Evolutionary conservation across 2,113 vertebrate genomes (phyloP).

Genomic region (Rutilus rutilus): DNA sequence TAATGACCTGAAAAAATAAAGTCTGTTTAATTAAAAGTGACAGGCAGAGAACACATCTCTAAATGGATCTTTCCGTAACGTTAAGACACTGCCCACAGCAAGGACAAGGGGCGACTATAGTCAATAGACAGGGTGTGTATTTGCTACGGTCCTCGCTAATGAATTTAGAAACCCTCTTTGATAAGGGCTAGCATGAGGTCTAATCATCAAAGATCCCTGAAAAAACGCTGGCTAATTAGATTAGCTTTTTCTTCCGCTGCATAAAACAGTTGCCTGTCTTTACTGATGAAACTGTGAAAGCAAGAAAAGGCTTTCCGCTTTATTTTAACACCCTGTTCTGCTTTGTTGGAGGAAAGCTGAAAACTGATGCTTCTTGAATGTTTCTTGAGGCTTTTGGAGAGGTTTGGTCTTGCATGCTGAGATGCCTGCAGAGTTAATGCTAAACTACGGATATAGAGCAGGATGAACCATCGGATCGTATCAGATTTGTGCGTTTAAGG

Average conservation of each 20-base stretch:
- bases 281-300: neutral
- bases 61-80: constrained; percentile 10
- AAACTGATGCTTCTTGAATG: constrained; percentile 20
- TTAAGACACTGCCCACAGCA: neutral
- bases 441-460: neutral
- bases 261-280: neutral
- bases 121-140: neutral
- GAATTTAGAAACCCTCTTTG: constrained; percentile 29
- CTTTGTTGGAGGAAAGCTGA: constrained; percentile 5
- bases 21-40: constrained; percentile 35
- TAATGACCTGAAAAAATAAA: neutral
- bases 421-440: neutral
- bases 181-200: constrained; percentile 17
- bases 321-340: constrained; percentile 4
- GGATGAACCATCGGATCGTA: neutral
- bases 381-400: neutral
- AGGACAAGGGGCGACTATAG: neutral
- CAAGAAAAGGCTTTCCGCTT: neutral
- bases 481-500: constrained; percentile 12
- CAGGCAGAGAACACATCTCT: neutral
- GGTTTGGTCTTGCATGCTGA: neutral
- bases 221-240: constrained; percentile 37
- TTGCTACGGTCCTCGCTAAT: neutral
- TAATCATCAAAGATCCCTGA: constrained; percentile 19
- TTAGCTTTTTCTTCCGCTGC: constrained; percentile 26